These are phyloP conservation scores for Anhinga anhinga DNA, from an alignment of 2,113 vertebrate genomes.

Conservation along the genomic window DNA sequence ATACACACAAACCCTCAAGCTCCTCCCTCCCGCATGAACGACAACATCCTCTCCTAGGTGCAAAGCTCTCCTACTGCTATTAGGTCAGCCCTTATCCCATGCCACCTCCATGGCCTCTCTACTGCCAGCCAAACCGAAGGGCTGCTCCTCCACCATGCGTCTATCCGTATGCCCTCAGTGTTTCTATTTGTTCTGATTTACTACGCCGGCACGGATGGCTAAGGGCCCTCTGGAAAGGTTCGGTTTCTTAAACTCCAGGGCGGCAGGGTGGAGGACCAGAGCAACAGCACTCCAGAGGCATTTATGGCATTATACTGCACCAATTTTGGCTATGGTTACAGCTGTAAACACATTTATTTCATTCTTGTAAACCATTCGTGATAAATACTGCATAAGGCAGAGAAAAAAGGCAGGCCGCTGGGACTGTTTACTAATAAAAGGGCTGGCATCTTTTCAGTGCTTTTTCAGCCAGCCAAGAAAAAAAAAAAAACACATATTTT, in stretches of 20 bases:
- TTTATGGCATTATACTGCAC: background rate
- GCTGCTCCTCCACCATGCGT: background rate
- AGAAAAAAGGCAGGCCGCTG: background rate
- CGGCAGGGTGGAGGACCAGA: background rate
- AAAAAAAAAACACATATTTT: background rate
- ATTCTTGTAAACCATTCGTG: background rate
- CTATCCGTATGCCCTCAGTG: background rate
- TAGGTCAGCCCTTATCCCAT: background rate
- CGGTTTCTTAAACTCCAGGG: background rate
- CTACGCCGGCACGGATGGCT: background rate
- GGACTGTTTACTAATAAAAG: background rate
- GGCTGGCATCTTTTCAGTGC: background rate
- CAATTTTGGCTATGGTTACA: background rate
- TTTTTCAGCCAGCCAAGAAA: background rate
- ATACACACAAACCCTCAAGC: background rate
- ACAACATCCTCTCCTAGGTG: background rate
- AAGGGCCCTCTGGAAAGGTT: conserved; percentile 7
- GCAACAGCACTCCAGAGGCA: conserved; percentile 7
- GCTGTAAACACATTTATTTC: conserved; percentile 7
- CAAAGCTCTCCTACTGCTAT: background rate
- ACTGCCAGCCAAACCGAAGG: background rate
- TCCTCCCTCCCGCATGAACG: conserved; percentile 18
- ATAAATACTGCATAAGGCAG: background rate
- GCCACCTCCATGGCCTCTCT: background rate
- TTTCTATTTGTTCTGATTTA: conserved; percentile 8